These are phyloP conservation scores for Lycocorax pyrrhopterus DNA, from an alignment of 2,113 vertebrate species.

Conservation along the genomic window DNA sequence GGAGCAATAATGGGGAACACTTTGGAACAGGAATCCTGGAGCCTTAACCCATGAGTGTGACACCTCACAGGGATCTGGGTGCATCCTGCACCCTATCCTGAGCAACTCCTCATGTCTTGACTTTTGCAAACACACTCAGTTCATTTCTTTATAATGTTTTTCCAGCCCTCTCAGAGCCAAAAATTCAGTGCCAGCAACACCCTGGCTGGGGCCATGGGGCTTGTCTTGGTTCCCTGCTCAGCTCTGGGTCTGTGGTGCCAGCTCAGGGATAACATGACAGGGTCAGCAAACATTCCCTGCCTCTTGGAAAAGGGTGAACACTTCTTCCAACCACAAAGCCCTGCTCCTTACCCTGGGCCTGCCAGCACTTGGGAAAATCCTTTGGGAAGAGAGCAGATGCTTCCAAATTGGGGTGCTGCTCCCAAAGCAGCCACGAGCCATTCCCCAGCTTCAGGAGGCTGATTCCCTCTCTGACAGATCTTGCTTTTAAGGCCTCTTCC, in stretches of 20 bases:
- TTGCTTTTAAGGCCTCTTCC: neutral
- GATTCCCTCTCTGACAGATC: neutral
- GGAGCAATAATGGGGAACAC: accelerated
- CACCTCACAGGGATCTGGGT: neutral
- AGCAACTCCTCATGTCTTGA: neutral
- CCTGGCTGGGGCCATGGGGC: neutral
- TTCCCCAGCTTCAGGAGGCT: neutral
- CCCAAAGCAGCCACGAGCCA: neutral
- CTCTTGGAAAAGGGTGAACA: neutral
- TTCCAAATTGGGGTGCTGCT: neutral
- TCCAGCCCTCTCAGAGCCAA: neutral
- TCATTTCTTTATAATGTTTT: neutral
- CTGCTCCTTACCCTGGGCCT: neutral
- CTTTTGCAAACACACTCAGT: neutral
- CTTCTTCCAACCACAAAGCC: neutral
- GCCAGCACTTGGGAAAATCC: neutral
- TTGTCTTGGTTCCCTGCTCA: neutral
- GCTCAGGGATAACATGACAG: accelerated
- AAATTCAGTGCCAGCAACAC: neutral
- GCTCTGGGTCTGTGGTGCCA: neutral
- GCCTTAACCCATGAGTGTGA: neutral
- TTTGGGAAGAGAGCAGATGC: neutral
- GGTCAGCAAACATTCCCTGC: neutral
- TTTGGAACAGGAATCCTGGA: neutral
- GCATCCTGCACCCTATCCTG: neutral